Evolutionary conservation across 1,140 invertebrate genomes (phyloP).

Genomic region (Bombus confusus): DNA sequence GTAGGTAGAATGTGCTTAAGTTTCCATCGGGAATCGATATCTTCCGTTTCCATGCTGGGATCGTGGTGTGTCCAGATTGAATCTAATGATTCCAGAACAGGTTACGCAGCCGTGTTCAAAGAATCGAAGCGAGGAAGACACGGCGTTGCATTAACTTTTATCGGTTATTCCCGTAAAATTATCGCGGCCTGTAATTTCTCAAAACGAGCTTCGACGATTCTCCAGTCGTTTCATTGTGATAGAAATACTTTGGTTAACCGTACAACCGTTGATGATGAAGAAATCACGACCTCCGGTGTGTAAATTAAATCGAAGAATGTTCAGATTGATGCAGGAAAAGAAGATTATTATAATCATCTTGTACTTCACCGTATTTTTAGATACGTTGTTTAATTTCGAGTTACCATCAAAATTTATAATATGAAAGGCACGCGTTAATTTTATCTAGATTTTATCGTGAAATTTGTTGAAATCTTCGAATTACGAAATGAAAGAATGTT

Average conservation of each 20-base stretch:
- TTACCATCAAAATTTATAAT: background rate
- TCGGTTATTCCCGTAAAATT: constrained; percentile 41
- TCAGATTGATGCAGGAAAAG: background rate
- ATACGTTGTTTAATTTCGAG: background rate
- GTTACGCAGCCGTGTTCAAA: constrained; percentile 44
- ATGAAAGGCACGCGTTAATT: background rate
- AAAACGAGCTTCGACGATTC: constrained; percentile 7
- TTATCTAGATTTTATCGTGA: background rate
- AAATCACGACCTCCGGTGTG: background rate
- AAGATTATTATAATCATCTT: background rate
- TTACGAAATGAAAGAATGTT: background rate
- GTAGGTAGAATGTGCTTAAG: constrained; percentile 23
- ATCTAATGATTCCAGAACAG: constrained; percentile 55
- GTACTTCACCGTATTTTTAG: background rate
- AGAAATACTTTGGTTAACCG: background rate
- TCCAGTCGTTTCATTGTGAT: constrained; percentile 22
- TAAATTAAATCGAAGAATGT: background rate
- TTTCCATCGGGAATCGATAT: constrained; percentile 21
- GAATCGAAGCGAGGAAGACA: constrained; percentile 34
- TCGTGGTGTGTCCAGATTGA: constrained; percentile 25
- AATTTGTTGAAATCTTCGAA: background rate
- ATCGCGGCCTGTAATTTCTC: constrained; percentile 42
- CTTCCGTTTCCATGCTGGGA: constrained; percentile 32
- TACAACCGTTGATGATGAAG: background rate
- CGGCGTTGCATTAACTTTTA: constrained; percentile 49